Conservation (phyloP, 2,888 invertebrate genomes). For the Papilio protenor region DNA sequence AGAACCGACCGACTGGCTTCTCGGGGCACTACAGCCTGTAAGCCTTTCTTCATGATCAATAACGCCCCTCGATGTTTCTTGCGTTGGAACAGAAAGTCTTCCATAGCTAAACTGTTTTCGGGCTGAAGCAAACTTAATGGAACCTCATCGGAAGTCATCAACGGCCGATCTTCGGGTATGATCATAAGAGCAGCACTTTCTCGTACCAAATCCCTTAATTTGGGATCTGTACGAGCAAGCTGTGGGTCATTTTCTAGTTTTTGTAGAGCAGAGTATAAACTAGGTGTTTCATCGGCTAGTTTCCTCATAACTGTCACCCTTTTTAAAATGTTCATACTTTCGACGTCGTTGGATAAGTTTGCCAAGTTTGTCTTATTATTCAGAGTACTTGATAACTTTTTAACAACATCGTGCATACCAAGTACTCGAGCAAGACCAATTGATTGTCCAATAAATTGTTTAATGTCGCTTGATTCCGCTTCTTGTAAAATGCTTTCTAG, state of each 20-base stretch:
- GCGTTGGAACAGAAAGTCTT: constrained; percentile 87
- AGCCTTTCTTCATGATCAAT: constrained; percentile 89
- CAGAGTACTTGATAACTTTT: constrained; percentile 80
- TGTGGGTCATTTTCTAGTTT: constrained; percentile 87
- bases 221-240: constrained; percentile 87
- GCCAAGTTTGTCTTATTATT: constrained; percentile 84
- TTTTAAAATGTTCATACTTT: constrained; percentile 87
- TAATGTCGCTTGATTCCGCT: constrained; percentile 74
- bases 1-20: constrained; percentile 90
- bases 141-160: constrained; percentile 88
- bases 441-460: constrained; percentile 85
- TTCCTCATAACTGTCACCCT: constrained; percentile 89
- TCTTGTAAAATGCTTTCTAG: constrained; percentile 83
- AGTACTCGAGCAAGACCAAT: constrained; percentile 88
- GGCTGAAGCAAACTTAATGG: constrained; percentile 87
- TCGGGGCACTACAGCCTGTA: constrained; percentile 90
- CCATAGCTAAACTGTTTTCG: constrained; percentile 90
- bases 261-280: constrained; percentile 85
- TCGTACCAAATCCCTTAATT: constrained; percentile 87
- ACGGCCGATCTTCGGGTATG: constrained; percentile 85
- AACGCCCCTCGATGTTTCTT: constrained; percentile 85
- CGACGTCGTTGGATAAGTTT: constrained; percentile 83
- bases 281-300: constrained; percentile 87
- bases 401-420: constrained; percentile 86
- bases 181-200: constrained; percentile 90